Percentiles rank a stretch among this genome's conserved stretches.
These are phyloP conservation scores for Drosophila pegasa DNA, from an alignment of 2,888 invertebrate species.

Conservation along the genomic window DNA sequence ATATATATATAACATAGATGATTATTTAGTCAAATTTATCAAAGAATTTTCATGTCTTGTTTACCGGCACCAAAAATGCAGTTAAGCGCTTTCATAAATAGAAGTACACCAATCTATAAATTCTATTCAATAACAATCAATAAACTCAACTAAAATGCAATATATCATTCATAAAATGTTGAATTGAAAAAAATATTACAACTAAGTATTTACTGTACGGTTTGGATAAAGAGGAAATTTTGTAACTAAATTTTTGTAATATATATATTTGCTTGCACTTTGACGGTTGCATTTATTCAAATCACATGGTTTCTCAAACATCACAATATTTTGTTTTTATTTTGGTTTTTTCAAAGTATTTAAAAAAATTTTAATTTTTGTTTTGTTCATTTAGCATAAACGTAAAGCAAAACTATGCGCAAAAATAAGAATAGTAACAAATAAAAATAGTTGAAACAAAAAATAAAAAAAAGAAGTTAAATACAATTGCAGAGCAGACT, in stretches of 20 bases:
- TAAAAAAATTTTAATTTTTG: constrained; percentile 21
- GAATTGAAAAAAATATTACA: constrained; percentile 78
- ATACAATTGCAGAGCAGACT: constrained; percentile 4
- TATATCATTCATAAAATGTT: constrained; percentile 74
- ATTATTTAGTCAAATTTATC: constrained; percentile 16
- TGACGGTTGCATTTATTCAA: constrained; percentile 61
- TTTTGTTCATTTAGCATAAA: constrained; percentile 54
- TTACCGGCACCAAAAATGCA: constrained; percentile 62
- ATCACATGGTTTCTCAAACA: constrained; percentile 52
- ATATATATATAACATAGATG: neutral
- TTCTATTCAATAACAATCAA: constrained; percentile 69
- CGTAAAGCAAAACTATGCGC: constrained; percentile 64
- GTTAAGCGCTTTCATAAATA: constrained; percentile 62
- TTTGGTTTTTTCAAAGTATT: constrained; percentile 31
- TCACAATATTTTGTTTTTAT: constrained; percentile 56
- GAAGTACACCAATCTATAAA: constrained; percentile 65
- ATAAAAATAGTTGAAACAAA: constrained; percentile 8
- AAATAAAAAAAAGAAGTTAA: constrained; percentile 4
- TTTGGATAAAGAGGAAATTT: constrained; percentile 85
- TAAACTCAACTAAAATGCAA: constrained; percentile 81
- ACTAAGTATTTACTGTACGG: constrained; percentile 78
- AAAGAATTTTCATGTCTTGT: constrained; percentile 7
- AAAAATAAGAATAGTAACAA: constrained; percentile 29
- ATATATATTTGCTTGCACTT: constrained; percentile 75
- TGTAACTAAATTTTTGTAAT: constrained; percentile 77